phyloP scores from a whole-genome alignment of 2,888 invertebrate genomes.

The Aspidapion aeneum region DNA sequence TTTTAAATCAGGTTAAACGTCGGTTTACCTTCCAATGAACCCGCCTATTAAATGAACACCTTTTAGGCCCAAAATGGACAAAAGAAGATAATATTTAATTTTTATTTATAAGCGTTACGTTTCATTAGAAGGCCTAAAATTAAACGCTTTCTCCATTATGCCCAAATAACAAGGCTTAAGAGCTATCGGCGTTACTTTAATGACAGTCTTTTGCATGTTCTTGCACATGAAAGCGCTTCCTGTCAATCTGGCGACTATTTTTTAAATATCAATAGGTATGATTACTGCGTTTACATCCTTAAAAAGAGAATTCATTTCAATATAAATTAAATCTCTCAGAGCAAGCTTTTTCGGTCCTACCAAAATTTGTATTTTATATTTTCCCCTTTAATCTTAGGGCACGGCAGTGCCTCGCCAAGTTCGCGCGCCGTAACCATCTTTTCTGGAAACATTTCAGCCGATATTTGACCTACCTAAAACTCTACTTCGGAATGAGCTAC shows the following conservation, averaged over 20 bases:
- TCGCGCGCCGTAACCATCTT: no score
- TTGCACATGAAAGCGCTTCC: not conserved
- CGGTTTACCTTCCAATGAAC: not conserved
- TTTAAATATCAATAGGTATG: no score
- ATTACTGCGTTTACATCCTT: no score
- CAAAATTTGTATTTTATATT: no score
- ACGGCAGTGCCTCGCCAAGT: no score
- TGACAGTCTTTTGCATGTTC: not conserved
- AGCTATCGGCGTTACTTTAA: not conserved
- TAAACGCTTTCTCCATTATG: slow-evolving; percentile 13
- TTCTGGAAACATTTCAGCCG: no score
- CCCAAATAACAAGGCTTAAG: not conserved
- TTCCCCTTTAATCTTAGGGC: no score
- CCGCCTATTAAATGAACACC: not conserved
- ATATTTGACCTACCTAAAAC: no score
- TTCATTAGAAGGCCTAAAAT: slow-evolving; percentile 11
- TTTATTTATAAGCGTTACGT: slow-evolving; percentile 4
- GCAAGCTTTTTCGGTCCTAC: no score
- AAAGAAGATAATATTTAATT: not conserved
- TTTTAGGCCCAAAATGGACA: not conserved
- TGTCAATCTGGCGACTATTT: not conserved
- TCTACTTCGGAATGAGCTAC: no score
- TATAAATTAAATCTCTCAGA: no score
- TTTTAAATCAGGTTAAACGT: not conserved
- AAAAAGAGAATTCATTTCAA: no score